Percentiles rank a stretch among this genome's conserved stretches.
phyloP scores from a whole-genome alignment of 2,113 vertebrate species.

The Scortum barcoo region DNA sequence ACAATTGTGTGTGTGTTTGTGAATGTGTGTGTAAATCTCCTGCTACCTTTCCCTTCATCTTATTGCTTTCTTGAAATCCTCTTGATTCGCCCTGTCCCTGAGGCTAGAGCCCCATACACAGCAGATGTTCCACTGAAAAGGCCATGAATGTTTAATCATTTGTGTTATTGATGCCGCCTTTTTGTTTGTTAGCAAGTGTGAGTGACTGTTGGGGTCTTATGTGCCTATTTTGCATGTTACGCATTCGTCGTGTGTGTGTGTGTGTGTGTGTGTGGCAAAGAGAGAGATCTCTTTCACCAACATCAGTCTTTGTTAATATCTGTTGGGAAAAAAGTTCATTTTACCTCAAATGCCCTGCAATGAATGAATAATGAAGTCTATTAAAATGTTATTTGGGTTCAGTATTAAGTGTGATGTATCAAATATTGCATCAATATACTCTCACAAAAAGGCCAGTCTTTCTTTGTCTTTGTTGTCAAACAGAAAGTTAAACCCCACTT shows the following conservation, averaged over 20 bases:
- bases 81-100: constrained; percentile 85
- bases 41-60: constrained; percentile 64
- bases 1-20: constrained; percentile 25
- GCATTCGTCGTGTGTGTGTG: constrained; percentile 37
- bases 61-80: constrained; percentile 87
- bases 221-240: constrained; percentile 65
- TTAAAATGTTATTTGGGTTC: constrained; percentile 68
- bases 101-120: constrained; percentile 83
- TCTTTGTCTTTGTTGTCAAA: constrained; percentile 52
- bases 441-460: constrained; percentile 48
- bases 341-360: constrained; percentile 31
- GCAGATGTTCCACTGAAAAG: constrained; percentile 88
- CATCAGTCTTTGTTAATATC: constrained; percentile 43
- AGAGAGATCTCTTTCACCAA: constrained; percentile 33
- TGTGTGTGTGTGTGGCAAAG: constrained; percentile 7
- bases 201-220: constrained; percentile 69
- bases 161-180: constrained; percentile 90
- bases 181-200: constrained; percentile 82
- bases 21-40: constrained; percentile 63
- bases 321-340: constrained; percentile 9
- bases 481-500: constrained; percentile 84
- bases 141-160: constrained; percentile 91
- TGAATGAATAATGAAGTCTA: constrained; percentile 68
- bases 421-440: constrained; percentile 62
- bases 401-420: constrained; percentile 56